These are phyloP conservation scores for Botia kubotai DNA, from an alignment of 2,797 vertebrate genomes.

Conservation along the genomic window DNA sequence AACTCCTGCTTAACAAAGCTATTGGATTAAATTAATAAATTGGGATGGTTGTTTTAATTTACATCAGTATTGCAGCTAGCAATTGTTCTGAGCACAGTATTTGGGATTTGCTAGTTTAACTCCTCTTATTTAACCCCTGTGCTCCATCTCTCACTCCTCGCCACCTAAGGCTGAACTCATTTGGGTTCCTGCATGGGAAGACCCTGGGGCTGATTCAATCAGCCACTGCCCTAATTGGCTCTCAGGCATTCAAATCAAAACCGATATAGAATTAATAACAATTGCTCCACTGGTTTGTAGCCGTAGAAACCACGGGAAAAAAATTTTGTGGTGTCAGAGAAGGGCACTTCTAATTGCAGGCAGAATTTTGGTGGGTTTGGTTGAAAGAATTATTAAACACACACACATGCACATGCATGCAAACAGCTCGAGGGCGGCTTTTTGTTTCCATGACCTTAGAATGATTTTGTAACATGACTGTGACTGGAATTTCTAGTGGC, in stretches of 20 bases:
- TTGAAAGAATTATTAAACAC: slow-evolving; percentile 35
- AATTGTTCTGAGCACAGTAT: slow-evolving; percentile 57
- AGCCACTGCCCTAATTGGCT: slow-evolving; percentile 76
- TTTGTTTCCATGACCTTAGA: slow-evolving; percentile 35
- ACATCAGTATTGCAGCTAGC: slow-evolving; percentile 62
- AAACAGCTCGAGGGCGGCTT: slow-evolving; percentile 35
- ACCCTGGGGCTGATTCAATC: slow-evolving; percentile 78
- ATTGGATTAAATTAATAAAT: slow-evolving; percentile 64
- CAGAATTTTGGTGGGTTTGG: slow-evolving; percentile 50
- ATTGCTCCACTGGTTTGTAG: slow-evolving; percentile 68
- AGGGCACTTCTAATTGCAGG: slow-evolving; percentile 58
- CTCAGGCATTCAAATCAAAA: slow-evolving; percentile 79
- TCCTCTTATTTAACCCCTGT: slow-evolving; percentile 74
- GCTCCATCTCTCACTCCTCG: slow-evolving; percentile 53
- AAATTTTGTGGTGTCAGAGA: slow-evolving; percentile 47
- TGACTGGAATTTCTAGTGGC: slow-evolving; percentile 52
- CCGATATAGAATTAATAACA: slow-evolving; percentile 79
- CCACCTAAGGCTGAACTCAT: slow-evolving; percentile 60
- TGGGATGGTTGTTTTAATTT: slow-evolving; percentile 72
- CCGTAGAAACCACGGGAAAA: slow-evolving; percentile 64
- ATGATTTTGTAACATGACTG: slow-evolving; percentile 61
- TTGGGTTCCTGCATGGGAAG: slow-evolving; percentile 66
- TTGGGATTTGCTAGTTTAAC: slow-evolving; percentile 68
- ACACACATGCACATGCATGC: slow-evolving; percentile 11
- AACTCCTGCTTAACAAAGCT: slow-evolving; percentile 51